phyloP scores from a whole-genome alignment of 37 sponge, comb jelly and placozoan genomes.

The Geodia barretti region DNA sequence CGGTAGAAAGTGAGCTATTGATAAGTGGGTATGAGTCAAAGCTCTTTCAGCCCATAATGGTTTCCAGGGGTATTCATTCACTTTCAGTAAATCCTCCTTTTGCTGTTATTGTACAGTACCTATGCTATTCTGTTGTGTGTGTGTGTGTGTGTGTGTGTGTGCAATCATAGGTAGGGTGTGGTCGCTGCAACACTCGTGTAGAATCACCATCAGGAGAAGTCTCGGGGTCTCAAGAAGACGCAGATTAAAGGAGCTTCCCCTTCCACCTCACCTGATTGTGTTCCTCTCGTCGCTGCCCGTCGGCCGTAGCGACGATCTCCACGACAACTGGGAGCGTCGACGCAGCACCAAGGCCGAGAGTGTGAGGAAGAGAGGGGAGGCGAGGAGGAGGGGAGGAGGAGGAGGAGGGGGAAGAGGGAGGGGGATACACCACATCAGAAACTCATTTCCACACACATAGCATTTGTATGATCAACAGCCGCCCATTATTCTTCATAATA shows the following conservation, averaged over 20 bases:
- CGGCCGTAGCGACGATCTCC: constrained; percentile 35
- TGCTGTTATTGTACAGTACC: not conserved
- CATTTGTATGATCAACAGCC: not conserved
- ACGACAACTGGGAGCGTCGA: constrained; percentile 59
- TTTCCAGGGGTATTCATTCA: not conserved
- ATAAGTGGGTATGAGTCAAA: not conserved
- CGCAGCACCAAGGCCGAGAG: constrained; percentile 36
- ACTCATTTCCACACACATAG: too few species aligned
- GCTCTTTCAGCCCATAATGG: too few species aligned
- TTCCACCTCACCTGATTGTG: constrained; percentile 69
- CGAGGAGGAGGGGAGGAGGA: not conserved
- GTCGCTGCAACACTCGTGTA: constrained; percentile 71
- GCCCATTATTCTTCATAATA: too few species aligned
- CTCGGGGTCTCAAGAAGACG: constrained; percentile 60
- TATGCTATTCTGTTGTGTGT: too few species aligned
- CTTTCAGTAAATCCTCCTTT: not conserved
- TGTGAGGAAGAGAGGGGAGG: constrained; percentile 27
- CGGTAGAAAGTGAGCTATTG: not conserved
- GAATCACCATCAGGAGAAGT: constrained; percentile 42
- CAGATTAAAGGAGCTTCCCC: constrained; percentile 77
- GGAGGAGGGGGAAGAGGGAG: not conserved
- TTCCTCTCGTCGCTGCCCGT: constrained; percentile 66
- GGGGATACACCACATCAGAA: not conserved
- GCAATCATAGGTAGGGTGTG: constrained; percentile 72
- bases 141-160: not conserved